Evolutionary conservation across 2,888 invertebrate species (phyloP), one percentile per base, ranked within the genome.

Genomic region (Pegoplata infirma): DNA sequence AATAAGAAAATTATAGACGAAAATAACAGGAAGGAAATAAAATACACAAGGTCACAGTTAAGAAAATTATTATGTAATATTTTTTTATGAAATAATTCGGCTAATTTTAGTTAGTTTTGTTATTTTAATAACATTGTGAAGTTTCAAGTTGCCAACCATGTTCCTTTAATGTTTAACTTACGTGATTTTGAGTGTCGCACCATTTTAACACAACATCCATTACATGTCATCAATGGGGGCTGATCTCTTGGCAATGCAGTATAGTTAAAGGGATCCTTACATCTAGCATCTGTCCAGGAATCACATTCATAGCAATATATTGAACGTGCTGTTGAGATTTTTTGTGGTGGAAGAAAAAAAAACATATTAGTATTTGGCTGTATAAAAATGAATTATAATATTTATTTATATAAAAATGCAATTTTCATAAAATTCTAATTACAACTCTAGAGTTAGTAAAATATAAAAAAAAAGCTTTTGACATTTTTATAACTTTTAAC

Each of bases 191-290:
- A 94, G 89, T 97, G 96, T 82, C 97, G 94, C 86, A 97, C 97
- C 95, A 97, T 97, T 91, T 97, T 97, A 76, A 97, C 97, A 90
- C 97, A 97, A 90, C 97, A 97, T 40, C 97, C 97, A 87, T 96
- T 94, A 89, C 97, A 97, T 28, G 95, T 94, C 92, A 95, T 94
- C 84, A 96, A 89, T 0, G 96, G 96, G 6, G 97, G 97, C 89
- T 96, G 96, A 88, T 96, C 96, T 64, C 95, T 91, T 1, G 96
- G 96, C 84, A 96, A 90, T 5, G 96, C 95, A 14, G 97, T 97
- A 90, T 96, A 96, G 91, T 97, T 97, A 91, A 97, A 97, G 0
- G 97, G 97, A 89, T 97, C 97, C 88, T 86, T 95, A 89, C 97
- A 97, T 82, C 96, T 91, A 21, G 93, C 92, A 90, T 97, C 97